Conservation (phyloP, 2,797 vertebrate species). For the Gadopsis marmoratus region DNA sequence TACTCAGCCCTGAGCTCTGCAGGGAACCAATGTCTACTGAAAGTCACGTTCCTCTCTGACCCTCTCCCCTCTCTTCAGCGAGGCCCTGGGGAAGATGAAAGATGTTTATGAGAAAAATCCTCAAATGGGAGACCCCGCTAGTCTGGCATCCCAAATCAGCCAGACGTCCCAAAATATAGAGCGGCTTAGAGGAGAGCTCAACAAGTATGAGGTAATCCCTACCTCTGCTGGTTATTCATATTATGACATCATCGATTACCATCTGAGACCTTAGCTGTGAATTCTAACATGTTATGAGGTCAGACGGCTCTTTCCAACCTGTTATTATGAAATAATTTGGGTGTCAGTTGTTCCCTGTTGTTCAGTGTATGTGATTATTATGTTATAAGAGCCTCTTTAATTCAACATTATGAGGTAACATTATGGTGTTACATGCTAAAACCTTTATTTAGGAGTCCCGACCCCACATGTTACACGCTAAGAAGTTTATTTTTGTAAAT, state of each 20-base stretch:
- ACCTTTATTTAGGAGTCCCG: no score
- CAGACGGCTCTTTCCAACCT: background rate
- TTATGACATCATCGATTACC: background rate
- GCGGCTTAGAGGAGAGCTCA: slow-evolving; percentile 87
- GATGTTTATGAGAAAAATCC: slow-evolving; percentile 95
- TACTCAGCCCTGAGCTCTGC: slow-evolving; percentile 67
- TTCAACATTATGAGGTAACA: background rate
- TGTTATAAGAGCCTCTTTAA: background rate
- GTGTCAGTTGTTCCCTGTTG: background rate
- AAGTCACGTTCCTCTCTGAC: slow-evolving; percentile 49
- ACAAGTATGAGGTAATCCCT: slow-evolving; percentile 90
- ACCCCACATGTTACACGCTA: background rate
- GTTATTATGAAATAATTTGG: background rate
- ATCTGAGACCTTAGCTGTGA: background rate
- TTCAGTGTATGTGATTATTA: background rate
- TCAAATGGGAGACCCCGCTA: slow-evolving; percentile 93
- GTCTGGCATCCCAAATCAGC: slow-evolving; percentile 89
- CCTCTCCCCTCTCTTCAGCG: slow-evolving; percentile 75
- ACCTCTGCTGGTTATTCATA: slow-evolving; percentile 23
- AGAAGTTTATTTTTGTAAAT: background rate
- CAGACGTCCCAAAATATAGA: slow-evolving; percentile 92
- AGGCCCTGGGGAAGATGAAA: slow-evolving; percentile 94
- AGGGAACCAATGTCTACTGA: slow-evolving; percentile 58
- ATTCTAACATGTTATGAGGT: background rate
- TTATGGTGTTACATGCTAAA: no score